Percentiles rank a stretch among this genome's conserved stretches.
These are phyloP conservation scores for Battus philenor DNA, from an alignment of 1,140 invertebrate genomes.

Conservation along the genomic window DNA sequence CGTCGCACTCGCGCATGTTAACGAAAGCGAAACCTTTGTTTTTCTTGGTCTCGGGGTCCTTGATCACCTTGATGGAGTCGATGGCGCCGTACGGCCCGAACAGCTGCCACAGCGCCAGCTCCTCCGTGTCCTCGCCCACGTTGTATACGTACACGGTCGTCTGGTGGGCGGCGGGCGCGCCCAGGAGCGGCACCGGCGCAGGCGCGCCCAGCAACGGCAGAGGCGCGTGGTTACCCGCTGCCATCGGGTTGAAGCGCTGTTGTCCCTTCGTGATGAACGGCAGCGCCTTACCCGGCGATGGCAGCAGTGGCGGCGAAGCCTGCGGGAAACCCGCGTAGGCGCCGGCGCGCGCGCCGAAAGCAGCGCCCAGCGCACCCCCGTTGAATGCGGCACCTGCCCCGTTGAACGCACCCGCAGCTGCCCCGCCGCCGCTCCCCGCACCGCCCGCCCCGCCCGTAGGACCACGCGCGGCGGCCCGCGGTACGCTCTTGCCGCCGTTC, in stretches of 20 bases:
- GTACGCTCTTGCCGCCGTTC: conserved; percentile 53
- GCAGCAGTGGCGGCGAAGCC: conserved; percentile 61
- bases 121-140: conserved; percentile 97
- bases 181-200: conserved; percentile 57
- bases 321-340: conserved; percentile 59
- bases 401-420: conserved; percentile 54
- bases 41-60: conserved; percentile 98
- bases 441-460: conserved; percentile 37
- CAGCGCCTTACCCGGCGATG: conserved; percentile 69
- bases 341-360: conserved; percentile 51
- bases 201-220: conserved; percentile 63
- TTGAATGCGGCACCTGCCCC: conserved; percentile 51
- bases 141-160: conserved; percentile 90
- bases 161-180: conserved; percentile 55
- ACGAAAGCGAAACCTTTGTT: conserved; percentile 99
- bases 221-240: conserved; percentile 58
- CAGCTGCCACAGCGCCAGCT: conserved; percentile 98
- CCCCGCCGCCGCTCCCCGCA: conserved; percentile 58
- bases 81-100: conserved; percentile 99
- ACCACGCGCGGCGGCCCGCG: conserved; percentile 39
- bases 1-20: conserved; percentile 99
- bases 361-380: conserved; percentile 51
- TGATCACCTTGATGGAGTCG: conserved; percentile 98
- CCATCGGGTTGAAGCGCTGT: conserved; percentile 73
- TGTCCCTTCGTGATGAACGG: conserved; percentile 73